Percentiles rank a stretch among this genome's conserved stretches.
These are phyloP conservation scores for Orchestia grillus DNA, from an alignment of 1,140 invertebrate genomes.

Conservation along the genomic window DNA sequence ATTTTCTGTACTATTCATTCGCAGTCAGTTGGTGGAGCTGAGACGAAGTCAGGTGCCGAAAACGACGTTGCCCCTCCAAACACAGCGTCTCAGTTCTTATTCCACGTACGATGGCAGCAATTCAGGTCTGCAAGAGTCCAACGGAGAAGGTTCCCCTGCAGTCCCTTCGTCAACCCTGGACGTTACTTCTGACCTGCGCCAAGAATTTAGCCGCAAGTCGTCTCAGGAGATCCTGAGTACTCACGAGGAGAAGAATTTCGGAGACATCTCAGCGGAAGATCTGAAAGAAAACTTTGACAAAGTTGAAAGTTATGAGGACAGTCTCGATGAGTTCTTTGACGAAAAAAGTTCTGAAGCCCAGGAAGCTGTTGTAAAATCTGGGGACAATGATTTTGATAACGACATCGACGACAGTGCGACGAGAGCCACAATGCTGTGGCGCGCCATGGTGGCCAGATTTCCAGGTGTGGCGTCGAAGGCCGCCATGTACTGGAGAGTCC, in stretches of 20 bases:
- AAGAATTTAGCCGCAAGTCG: not conserved
- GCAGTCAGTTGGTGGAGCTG: not conserved
- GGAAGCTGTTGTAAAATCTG: not conserved
- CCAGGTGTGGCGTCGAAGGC: conserved; percentile 61
- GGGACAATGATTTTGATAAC: not conserved
- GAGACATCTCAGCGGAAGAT: not conserved
- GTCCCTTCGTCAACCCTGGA: not conserved
- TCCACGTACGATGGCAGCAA: too few species aligned
- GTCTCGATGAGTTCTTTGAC: not conserved
- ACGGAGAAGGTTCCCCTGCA: not conserved
- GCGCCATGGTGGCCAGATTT: conserved; percentile 61
- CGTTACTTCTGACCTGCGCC: not conserved
- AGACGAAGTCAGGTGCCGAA: not conserved
- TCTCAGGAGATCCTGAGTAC: not conserved
- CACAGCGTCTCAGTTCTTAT: not conserved
- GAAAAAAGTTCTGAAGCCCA: not conserved
- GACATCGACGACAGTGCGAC: conserved; percentile 61
- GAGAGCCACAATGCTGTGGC: conserved; percentile 65
- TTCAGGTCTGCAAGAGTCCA: not conserved
- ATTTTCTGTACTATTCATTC: not conserved
- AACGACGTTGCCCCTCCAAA: not conserved
- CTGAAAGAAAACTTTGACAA: not conserved
- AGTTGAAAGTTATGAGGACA: not conserved
- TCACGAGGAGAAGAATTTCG: not conserved
- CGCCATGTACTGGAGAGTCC: conserved; percentile 66